Conservation (phyloP, 2,113 vertebrate genomes). For the Diadophis punctatus region DNA sequence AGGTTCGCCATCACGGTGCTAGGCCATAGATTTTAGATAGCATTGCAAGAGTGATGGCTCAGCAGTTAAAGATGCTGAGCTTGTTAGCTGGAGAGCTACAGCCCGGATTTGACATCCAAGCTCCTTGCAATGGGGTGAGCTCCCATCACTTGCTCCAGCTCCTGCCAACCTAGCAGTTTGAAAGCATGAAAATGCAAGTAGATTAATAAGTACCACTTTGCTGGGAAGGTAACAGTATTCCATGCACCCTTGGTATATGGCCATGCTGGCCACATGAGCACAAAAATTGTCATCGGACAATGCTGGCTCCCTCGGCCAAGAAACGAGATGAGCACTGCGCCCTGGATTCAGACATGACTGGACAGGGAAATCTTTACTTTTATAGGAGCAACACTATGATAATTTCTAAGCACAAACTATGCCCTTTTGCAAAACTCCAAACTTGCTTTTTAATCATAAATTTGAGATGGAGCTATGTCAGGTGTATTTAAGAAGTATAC, state of each 20-base stretch:
- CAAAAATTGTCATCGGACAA: not conserved
- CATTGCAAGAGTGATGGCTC: no score
- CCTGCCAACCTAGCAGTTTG: not conserved
- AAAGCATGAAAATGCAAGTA: not conserved
- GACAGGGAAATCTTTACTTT: not conserved
- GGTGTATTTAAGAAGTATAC: not conserved
- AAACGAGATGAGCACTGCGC: not conserved
- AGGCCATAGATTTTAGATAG: rapidly evolving
- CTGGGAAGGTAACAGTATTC: not conserved
- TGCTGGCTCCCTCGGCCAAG: not conserved
- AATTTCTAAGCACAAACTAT: not conserved
- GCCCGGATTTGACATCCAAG: no score
- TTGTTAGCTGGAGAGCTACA: no score
- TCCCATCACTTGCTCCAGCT: not conserved
- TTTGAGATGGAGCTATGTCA: not conserved
- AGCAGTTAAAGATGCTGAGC: no score
- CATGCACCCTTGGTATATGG: not conserved
- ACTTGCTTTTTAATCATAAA: not conserved
- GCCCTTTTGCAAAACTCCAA: not conserved
- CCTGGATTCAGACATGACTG: not conserved
- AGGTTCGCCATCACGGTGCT: no score
- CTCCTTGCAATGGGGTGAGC: no score
- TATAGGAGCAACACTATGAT: not conserved
- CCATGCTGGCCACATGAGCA: not conserved
- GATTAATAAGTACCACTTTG: not conserved